These are phyloP conservation scores for Arizona elegans DNA, from an alignment of 2,113 vertebrate genomes.

Conservation along the genomic window DNA sequence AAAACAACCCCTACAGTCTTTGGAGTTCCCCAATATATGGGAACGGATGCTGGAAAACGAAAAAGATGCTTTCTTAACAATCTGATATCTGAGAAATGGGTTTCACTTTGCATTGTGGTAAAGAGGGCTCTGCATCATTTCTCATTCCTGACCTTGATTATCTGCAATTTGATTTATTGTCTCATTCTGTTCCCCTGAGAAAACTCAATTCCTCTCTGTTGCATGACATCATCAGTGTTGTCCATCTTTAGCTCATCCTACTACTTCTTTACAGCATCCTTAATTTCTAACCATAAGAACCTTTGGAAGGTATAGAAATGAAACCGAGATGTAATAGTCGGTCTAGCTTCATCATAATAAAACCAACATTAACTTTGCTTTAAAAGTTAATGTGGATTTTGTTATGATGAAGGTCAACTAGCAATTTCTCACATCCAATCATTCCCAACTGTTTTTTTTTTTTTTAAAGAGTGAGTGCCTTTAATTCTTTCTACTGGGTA, in stretches of 20 bases:
- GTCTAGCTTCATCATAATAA: neutral
- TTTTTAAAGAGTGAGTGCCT: neutral
- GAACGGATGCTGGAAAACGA: neutral
- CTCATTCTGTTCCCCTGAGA: neutral
- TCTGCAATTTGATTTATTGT: neutral
- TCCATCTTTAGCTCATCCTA: neutral
- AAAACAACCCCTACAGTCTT: neutral
- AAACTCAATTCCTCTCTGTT: neutral
- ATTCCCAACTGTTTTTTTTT: neutral
- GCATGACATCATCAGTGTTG: neutral
- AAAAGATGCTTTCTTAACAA: neutral
- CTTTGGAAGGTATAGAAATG: neutral
- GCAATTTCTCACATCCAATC: neutral
- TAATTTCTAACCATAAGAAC: neutral
- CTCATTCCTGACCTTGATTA: neutral
- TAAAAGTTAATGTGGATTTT: neutral
- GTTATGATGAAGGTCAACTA: neutral
- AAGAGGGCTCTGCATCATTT: neutral
- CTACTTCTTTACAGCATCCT: neutral
- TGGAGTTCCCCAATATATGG: neutral
- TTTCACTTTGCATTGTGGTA: neutral
- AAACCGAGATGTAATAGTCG: neutral
- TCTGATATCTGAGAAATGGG: neutral
- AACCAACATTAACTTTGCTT: neutral
- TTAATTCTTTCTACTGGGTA: neutral